Base-by-base conservation (phyloP, 2,113 vertebrate species). In the Cettia cetti region DNA sequence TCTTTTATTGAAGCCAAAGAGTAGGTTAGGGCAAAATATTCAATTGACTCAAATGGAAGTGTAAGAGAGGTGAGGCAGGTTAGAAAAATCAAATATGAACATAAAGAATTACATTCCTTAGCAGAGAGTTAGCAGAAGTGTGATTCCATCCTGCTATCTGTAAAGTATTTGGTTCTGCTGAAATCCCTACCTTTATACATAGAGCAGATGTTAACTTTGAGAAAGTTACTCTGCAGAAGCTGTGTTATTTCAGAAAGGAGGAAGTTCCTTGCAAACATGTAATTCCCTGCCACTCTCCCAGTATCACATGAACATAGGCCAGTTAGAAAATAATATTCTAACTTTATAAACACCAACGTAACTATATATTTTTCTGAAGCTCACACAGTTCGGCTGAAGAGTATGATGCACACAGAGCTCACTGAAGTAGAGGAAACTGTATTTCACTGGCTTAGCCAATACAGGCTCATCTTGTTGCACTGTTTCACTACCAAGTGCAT, bases 21-120 rank as follows among this genome's bases (percentile, higher is more conserved):
- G 30, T 79, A 82, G 16, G 57, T 76, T 85, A 85, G 23, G 57
- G 57, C 82, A 90, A 94, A 92, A 91, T 82, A 92, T 89, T 92
- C 74, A 78, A 33, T 56, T 94, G 70, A 91, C 74, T 92, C n/a
- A 86, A 92, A 94, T 54, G 13, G 16, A 92, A 92, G 26, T 31
- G 30, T 69, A 70, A 87, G 40, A 76, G 53, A 85, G 31, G 42
- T 82, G 45, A 89, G 49, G 27, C 14, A 72, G 26, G 7, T 24
- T 91, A 59, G 26, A 72, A 94, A 89, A 89, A 86, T 86, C 74
- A 95, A 95, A 91, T 61, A 71, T 11, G 80, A 92, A 56, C 59
- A 91, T 20, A 84, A 78, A 75, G 28, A 89, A 53, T 9, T 53
- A 3, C 27, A 56, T 71, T 72, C 15, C 21, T 90, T 76, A 76